phyloP scores from a whole-genome alignment of 2,888 invertebrate genomes.

The Orchestes rusci region DNA sequence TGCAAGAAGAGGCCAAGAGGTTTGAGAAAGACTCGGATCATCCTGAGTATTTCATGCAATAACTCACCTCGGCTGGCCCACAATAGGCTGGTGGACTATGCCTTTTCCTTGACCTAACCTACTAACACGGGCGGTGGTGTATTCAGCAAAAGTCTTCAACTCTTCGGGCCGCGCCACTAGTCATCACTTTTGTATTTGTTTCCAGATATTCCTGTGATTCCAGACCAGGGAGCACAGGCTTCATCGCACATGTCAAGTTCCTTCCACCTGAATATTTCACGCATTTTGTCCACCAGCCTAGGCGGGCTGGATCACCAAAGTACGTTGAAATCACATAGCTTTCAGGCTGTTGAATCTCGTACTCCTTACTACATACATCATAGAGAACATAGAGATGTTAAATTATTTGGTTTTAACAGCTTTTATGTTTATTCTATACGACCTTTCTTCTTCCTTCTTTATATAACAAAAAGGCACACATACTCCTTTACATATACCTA shows the following conservation, averaged over 20 bases:
- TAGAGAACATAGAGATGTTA: slow-evolving; percentile 23
- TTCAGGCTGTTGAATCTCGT: slow-evolving; percentile 27
- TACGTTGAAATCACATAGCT: slow-evolving; percentile 36
- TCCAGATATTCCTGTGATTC: slow-evolving; percentile 47
- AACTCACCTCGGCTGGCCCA: slow-evolving; percentile 48
- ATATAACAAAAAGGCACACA: no score
- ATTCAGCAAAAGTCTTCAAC: slow-evolving; percentile 42
- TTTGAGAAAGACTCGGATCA: slow-evolving; percentile 97
- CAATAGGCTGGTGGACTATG: slow-evolving; percentile 44
- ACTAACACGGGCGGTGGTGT: slow-evolving; percentile 47
- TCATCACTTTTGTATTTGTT: slow-evolving; percentile 45
- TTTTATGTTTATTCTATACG: background rate
- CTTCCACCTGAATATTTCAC: slow-evolving; percentile 29
- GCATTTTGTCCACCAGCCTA: slow-evolving; percentile 40
- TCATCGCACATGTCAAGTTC: slow-evolving; percentile 32
- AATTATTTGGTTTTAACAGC: slow-evolving; percentile 17
- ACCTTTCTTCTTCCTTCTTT: slow-evolving; percentile 3
- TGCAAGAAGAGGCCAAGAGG: slow-evolving; percentile 99
- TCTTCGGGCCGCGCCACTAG: slow-evolving; percentile 39
- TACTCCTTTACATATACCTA: no score
- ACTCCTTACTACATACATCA: slow-evolving; percentile 24
- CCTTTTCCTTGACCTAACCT: slow-evolving; percentile 34
- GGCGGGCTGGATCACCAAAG: slow-evolving; percentile 34
- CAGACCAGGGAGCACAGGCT: slow-evolving; percentile 28
- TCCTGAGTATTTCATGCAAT: slow-evolving; percentile 96